Evolutionary conservation across 1,140 invertebrate species (phyloP), one percentile per base, ranked within the genome.

Genomic region (Branchinecta lynchi): DNA sequence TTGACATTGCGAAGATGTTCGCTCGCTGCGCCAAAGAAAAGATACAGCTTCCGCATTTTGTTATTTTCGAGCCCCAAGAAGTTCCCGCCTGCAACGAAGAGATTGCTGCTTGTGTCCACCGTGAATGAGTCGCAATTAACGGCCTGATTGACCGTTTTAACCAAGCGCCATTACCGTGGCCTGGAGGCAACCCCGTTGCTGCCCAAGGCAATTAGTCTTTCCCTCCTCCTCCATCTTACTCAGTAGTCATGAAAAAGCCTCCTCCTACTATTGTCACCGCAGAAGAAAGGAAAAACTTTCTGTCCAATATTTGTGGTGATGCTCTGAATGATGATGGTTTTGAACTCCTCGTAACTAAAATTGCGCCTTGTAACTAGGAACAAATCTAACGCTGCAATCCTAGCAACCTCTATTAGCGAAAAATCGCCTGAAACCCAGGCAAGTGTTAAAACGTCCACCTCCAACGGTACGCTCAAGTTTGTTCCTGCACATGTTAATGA

Each of bases 221-320:
- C 46, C 46, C 9, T 51, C n/a, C 46, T 51, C 46, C 46, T 51
- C 46, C 46, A n/a, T 51, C 46, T 51, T 51, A 51, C 46, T 51
- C 46, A 51, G 46, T 51, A 51, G 46, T 51, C 46, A 9, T 51
- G 46, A 51, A 51, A 51, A 51, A 51, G 46, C 46, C 46, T 51
- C 46, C 46, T 51, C 46, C 46, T 51, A 51, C 46, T n/a, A n/a
- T 51, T 51, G 46, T 51, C n/a, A 51, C 46, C 46, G n/a, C 46
- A 51, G 46, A 51, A 51, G 46, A n/a, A n/a, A n/a, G n/a, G n/a
- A n/a, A n/a, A n/a, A n/a, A n/a, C n/a, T n/a, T n/a, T n/a, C n/a
- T n/a, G 46, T 51, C n/a, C 9, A 51, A 51, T 51, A 51, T 51
- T 51, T 51, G 46, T 51, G 46, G 9, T 51, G 46, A 51, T 51